Percentiles rank a stretch among this genome's conserved stretches.
phyloP scores from a whole-genome alignment of 1,140 invertebrate species.

The Mactra quadrangularis region DNA sequence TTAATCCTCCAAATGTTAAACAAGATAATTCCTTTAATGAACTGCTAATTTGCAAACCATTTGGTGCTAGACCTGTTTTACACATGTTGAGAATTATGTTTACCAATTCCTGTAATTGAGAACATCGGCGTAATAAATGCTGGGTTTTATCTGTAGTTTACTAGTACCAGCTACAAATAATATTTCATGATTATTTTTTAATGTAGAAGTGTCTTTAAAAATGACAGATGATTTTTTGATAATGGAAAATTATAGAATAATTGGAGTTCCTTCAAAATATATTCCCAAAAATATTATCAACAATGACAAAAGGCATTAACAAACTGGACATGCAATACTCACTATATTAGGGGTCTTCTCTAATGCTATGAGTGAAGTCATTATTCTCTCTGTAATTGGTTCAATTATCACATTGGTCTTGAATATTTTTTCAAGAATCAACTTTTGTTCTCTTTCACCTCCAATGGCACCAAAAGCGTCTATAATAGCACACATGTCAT shows the following conservation, averaged over 20 bases:
- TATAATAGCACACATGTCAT: neutral
- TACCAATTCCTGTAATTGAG: neutral
- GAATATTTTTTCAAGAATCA: neutral
- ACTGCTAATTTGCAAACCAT: neutral
- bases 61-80: neutral
- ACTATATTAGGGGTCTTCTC: neutral
- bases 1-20: slow-evolving; percentile 9
- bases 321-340: too few species aligned
- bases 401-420: neutral
- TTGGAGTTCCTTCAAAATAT: too few species aligned
- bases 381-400: neutral
- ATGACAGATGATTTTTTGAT: too few species aligned
- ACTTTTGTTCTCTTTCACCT: neutral
- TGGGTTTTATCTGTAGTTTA: too few species aligned
- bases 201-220: too few species aligned
- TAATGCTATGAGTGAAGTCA: neutral
- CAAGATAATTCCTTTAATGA: neutral
- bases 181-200: too few species aligned
- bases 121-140: too few species aligned
- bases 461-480: neutral
- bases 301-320: neutral
- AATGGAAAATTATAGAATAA: too few species aligned
- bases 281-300: neutral
- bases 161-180: too few species aligned
- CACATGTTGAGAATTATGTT: neutral